A percentile compares a stretch with the other conserved stretches of the same genome.
phyloP scores from a whole-genome alignment of 2,888 invertebrate genomes.

The Cantharis rufa region DNA sequence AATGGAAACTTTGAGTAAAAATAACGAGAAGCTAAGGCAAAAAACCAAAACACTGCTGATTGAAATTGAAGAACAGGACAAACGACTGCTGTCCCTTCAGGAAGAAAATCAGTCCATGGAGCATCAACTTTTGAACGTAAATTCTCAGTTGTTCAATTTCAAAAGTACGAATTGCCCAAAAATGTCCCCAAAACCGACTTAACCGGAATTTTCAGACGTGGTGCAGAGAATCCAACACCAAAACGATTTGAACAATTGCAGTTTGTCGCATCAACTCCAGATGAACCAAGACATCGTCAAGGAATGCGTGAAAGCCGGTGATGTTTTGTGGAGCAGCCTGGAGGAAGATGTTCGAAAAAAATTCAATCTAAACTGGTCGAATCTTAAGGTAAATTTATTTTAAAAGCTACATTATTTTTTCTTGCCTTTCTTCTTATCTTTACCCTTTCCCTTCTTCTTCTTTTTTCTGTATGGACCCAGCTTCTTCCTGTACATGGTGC shows the following conservation, averaged over 20 bases:
- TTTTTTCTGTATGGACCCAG: constrained; percentile 37
- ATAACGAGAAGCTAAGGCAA: constrained; percentile 45
- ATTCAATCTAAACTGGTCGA: constrained; percentile 38
- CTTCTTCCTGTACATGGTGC: constrained; percentile 40
- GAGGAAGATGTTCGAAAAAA: constrained; percentile 37
- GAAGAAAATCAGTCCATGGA: constrained; percentile 43
- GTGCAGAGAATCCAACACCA: constrained; percentile 42
- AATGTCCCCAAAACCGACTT: neutral
- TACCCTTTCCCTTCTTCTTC: constrained; percentile 33
- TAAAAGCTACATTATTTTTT: constrained; percentile 13
- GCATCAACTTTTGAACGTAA: constrained; percentile 39
- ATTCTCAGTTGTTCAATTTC: constrained; percentile 40
- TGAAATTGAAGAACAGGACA: constrained; percentile 44
- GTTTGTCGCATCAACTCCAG: constrained; percentile 40
- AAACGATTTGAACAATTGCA: constrained; percentile 42
- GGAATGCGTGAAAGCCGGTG: constrained; percentile 43
- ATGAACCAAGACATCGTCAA: constrained; percentile 38
- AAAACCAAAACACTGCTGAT: constrained; percentile 38
- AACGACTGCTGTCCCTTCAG: constrained; percentile 40
- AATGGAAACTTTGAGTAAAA: constrained; percentile 40
- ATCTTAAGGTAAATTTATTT: constrained; percentile 35
- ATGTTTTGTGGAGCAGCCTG: constrained; percentile 45
- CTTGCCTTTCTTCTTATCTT: neutral
- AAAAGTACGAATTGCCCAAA: constrained; percentile 37
- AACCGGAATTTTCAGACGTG: constrained; percentile 28